These are phyloP conservation scores for Eulacestoma nigropectus DNA, from an alignment of 2,113 vertebrate genomes.

Conservation along the genomic window DNA sequence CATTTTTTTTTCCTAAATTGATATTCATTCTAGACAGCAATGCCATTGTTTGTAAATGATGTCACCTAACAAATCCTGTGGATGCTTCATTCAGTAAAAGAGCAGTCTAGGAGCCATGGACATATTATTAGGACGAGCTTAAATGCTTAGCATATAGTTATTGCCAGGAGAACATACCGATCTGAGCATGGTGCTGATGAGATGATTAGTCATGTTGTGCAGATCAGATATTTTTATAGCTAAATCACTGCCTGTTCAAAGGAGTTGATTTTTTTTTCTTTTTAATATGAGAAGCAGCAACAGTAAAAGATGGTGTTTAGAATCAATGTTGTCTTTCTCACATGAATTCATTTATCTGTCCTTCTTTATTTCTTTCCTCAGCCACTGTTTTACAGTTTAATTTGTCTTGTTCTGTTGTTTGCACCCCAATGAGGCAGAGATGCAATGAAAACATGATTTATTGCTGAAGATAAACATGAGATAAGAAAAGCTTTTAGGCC, in stretches of 20 bases:
- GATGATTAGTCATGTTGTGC: neutral
- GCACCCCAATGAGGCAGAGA: neutral
- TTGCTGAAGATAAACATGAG: neutral
- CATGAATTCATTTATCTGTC: neutral
- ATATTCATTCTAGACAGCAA: neutral
- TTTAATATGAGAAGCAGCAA: neutral
- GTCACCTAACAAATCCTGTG: neutral
- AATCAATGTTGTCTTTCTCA: neutral
- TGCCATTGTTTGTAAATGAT: slow-evolving; percentile 25
- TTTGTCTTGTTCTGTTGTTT: slow-evolving; percentile 11
- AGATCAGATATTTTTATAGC: neutral
- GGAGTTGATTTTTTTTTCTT: neutral
- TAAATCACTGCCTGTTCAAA: neutral
- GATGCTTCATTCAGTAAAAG: neutral
- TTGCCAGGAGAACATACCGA: neutral
- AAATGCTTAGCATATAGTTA: neutral
- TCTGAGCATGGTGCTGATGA: neutral
- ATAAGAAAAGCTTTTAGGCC: neutral
- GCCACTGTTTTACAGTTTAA: neutral
- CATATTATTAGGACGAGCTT: neutral
- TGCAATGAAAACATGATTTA: slow-evolving; percentile 1
- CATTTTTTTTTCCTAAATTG: neutral
- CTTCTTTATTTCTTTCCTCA: neutral
- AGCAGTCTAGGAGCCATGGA: neutral
- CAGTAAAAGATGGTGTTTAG: neutral